These are phyloP conservation scores for Magallana angulata DNA, from an alignment of 1,140 invertebrate genomes.

Conservation along the genomic window DNA sequence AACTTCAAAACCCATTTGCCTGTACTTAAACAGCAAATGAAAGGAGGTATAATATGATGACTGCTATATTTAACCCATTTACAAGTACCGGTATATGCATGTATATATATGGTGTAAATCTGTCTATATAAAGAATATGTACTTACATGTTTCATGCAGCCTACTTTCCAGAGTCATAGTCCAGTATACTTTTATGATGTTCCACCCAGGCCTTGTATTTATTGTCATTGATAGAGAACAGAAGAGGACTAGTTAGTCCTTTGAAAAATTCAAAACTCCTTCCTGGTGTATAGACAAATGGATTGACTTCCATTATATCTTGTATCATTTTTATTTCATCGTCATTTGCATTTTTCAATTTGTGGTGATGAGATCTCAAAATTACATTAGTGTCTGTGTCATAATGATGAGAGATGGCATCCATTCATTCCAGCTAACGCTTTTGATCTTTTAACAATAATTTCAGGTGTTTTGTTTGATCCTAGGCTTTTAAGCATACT, in stretches of 20 bases:
- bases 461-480: not conserved
- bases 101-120: too few species aligned
- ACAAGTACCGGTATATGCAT: too few species aligned
- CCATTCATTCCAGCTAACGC: not conserved
- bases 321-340: slow-evolving; percentile 21
- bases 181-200: not conserved
- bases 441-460: slow-evolving; percentile 25
- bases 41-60: too few species aligned
- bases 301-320: not conserved
- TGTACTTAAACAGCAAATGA: too few species aligned
- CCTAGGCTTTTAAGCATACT: slow-evolving; percentile 16
- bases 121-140: too few species aligned
- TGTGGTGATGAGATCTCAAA: not conserved
- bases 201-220: not conserved
- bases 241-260: not conserved
- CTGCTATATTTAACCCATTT: too few species aligned
- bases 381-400: not conserved
- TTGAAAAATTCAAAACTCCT: not conserved
- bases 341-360: not conserved
- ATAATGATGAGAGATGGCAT: slow-evolving; percentile 1
- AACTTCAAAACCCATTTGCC: too few species aligned
- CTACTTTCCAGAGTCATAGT: not conserved
- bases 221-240: not conserved
- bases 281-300: not conserved
- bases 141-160: not conserved